A percentile compares a stretch with the other conserved stretches of the same genome.
phyloP scores from a whole-genome alignment of 1,140 invertebrate genomes.

The Apis florea region DNA sequence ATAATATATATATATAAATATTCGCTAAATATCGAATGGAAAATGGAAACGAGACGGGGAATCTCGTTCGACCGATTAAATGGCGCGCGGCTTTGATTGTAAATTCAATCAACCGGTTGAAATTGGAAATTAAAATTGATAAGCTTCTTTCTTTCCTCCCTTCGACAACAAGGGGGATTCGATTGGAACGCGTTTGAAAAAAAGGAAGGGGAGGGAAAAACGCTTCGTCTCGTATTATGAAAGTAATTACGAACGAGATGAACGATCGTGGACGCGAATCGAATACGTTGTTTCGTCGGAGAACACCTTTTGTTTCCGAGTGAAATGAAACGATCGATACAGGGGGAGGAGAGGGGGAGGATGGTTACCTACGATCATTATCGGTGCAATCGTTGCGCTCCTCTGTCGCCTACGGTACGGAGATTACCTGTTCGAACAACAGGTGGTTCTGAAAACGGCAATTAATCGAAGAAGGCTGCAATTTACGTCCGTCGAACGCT shows the following conservation, averaged over 20 bases:
- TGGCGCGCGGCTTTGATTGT: conserved; percentile 12
- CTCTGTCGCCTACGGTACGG: conserved; percentile 8
- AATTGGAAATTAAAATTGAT: conserved; percentile 23
- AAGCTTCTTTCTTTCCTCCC: neutral
- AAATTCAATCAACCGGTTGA: conserved; percentile 28
- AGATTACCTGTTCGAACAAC: conserved; percentile 44
- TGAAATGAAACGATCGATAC: neutral
- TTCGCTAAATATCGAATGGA: neutral
- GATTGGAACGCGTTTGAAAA: too few species aligned
- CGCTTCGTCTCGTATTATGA: too few species aligned
- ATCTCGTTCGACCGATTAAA: neutral
- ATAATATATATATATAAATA: too few species aligned
- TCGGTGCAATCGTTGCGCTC: conserved; percentile 15
- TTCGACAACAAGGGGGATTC: too few species aligned
- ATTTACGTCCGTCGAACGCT: conserved; percentile 3
- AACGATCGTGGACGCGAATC: too few species aligned
- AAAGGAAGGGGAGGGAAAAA: too few species aligned
- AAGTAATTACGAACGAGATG: too few species aligned
- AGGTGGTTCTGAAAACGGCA: conserved; percentile 44
- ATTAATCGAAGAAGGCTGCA: conserved; percentile 44
- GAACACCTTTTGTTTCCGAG: neutral
- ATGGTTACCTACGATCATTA: conserved; percentile 27
- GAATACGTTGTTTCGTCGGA: neutral
- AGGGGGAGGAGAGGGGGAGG: too few species aligned
- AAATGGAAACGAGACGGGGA: too few species aligned